phyloP scores from a whole-genome alignment of 2,113 vertebrate genomes.

The Probosciger aterrimus region DNA sequence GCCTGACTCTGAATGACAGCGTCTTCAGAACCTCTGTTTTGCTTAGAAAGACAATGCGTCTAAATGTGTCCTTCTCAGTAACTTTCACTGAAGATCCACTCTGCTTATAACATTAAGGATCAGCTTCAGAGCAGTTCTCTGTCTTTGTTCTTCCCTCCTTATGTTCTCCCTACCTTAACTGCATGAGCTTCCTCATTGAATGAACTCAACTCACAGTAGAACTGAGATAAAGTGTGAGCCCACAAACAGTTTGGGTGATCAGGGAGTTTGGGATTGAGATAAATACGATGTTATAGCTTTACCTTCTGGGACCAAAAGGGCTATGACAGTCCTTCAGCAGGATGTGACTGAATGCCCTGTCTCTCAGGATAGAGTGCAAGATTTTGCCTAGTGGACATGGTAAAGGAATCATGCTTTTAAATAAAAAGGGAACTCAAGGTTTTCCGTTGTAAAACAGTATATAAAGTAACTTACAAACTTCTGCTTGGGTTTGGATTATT shows the following conservation, averaged over 20 bases:
- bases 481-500: constrained; percentile 7
- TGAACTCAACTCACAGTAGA: neutral
- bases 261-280: neutral
- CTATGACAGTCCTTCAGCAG: neutral
- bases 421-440: neutral
- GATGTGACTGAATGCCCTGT: neutral
- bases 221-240: neutral
- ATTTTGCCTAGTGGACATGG: neutral
- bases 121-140: neutral
- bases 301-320: neutral
- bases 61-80: neutral
- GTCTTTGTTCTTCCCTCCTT: neutral
- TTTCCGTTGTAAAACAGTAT: neutral
- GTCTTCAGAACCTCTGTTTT: neutral
- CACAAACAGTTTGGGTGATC: neutral
- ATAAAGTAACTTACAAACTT: neutral
- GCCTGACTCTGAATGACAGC: neutral
- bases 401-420: neutral
- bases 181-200: neutral
- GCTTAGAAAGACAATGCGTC: neutral
- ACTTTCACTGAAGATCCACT: neutral
- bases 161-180: neutral
- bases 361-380: neutral
- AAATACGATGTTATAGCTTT: neutral
- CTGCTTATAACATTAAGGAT: neutral